Conservation (phyloP, 2,113 vertebrate genomes). For the Plecturocebus donacophilus region DNA sequence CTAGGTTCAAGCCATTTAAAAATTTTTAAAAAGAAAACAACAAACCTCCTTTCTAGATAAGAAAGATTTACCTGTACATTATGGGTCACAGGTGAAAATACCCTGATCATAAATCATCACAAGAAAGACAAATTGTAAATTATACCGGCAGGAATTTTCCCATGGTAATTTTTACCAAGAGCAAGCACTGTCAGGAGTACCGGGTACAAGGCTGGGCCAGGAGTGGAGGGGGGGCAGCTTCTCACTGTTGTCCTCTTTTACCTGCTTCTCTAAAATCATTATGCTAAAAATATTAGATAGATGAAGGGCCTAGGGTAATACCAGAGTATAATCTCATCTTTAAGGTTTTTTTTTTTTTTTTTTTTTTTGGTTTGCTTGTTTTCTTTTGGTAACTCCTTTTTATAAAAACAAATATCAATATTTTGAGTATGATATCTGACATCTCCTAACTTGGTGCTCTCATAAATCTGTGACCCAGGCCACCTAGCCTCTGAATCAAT, state of each 20-base stretch:
- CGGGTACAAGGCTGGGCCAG: slow-evolving; percentile 20
- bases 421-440: background rate
- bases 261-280: slow-evolving; percentile 54
- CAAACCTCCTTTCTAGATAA: background rate
- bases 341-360: slow-evolving; percentile 45
- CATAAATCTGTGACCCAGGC: background rate
- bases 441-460: background rate
- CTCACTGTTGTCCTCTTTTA: slow-evolving; percentile 50
- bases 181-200: background rate
- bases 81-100: background rate
- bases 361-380: background rate
- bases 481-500: background rate
- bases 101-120: background rate
- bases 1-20: background rate
- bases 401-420: background rate
- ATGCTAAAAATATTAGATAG: slow-evolving; percentile 71
- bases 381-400: background rate
- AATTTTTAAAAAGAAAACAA: background rate
- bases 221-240: background rate
- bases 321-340: slow-evolving; percentile 74
- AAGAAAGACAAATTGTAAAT: slow-evolving; percentile 46
- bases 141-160: slow-evolving; percentile 37
- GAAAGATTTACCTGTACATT: background rate
- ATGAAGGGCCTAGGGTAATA: slow-evolving; percentile 48
- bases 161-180: slow-evolving; percentile 8